Evolutionary conservation across 1,140 invertebrate species (phyloP).

Genomic region (Drosophila trapezifrons): DNA sequence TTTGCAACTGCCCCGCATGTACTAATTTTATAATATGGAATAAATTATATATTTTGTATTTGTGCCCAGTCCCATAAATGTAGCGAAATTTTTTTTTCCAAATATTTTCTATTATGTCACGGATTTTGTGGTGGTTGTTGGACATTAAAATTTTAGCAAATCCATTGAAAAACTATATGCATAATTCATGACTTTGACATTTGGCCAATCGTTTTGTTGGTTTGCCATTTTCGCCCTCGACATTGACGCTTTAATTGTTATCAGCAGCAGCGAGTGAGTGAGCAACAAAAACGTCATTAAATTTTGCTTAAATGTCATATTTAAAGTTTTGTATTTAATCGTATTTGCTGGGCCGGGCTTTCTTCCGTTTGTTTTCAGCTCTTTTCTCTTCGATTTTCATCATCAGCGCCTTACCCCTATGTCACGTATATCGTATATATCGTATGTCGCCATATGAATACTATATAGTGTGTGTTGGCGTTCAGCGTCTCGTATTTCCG

Average conservation of each 20-base stretch:
- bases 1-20: conserved; percentile 3
- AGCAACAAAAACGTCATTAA: conserved; percentile 41
- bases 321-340: conserved; percentile 48
- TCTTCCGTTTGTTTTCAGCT: conserved; percentile 21
- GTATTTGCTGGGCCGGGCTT: conserved; percentile 4
- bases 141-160: conserved; percentile 63
- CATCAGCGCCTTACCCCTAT: background rate
- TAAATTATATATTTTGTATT: conserved; percentile 15
- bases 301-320: conserved; percentile 66
- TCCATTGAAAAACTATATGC: conserved; percentile 57
- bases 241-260: conserved; percentile 72
- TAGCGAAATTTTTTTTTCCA: background rate
- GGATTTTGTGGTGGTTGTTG: conserved; percentile 21
- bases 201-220: conserved; percentile 10
- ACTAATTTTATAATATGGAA: conserved; percentile 18
- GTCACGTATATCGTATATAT: conserved; percentile 51
- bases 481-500: conserved; percentile 56
- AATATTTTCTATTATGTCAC: conserved; percentile 41
- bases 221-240: conserved; percentile 49
- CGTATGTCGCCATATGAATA: conserved; percentile 27
- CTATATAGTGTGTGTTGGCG: conserved; percentile 9
- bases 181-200: conserved; percentile 47
- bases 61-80: background rate
- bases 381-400: conserved; percentile 12
- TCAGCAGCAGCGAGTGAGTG: conserved; percentile 9